Base-by-base conservation (phyloP, 2,113 vertebrate genomes). In the Paramisgurnus dabryanus region DNA sequence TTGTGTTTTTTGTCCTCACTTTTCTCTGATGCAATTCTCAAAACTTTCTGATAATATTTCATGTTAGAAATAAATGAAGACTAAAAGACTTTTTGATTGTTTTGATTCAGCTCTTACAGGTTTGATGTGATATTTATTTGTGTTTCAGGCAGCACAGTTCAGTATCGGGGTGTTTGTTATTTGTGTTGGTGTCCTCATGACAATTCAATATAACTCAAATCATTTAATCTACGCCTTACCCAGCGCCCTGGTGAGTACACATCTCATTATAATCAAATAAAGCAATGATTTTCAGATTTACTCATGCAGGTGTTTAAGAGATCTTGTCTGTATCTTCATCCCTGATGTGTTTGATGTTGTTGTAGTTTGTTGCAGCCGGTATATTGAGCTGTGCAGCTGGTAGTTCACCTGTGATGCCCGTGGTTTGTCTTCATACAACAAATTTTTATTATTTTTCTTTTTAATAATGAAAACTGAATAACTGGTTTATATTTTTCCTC, bases 341-440 rank as follows among this genome's bases (percentile, higher is more conserved):
- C 5, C 43, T 45, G 43, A 67, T 79, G 12, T 57, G 70, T 67
- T 79, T n/a, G 17, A 49, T 17, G 40, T 71, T 27, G 7, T 70
- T n/a, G 64, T 74, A 94, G 93, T 93, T 88, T 85, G 18, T 93
- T 43, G 15, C 87, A 6, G 71, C 74, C 80, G 93, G 93, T 6
- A 55, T 87, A 73, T 17, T 93, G 81, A 63, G 90, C 60, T 92
- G 67, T 41, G 83, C 85, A 27, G 87, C 92, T 10, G 92, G 91
- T 50, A 77, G 72, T 15, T 79, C 9, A 82, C 88, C 92, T 12
- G 76, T 90, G 66, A 93, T 94, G 78, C 47, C 67, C 2, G 53
- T 93, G 87, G 93, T 93, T 74, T 85, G 91, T 86, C 34, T 7
- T 12, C 18, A 18, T 17, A 9, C 6, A 15, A 57, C 13, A 34